Percentiles rank a stretch among this genome's conserved stretches.
phyloP scores from a whole-genome alignment of 2,797 vertebrate genomes.

The Ctenopoma multispine region DNA sequence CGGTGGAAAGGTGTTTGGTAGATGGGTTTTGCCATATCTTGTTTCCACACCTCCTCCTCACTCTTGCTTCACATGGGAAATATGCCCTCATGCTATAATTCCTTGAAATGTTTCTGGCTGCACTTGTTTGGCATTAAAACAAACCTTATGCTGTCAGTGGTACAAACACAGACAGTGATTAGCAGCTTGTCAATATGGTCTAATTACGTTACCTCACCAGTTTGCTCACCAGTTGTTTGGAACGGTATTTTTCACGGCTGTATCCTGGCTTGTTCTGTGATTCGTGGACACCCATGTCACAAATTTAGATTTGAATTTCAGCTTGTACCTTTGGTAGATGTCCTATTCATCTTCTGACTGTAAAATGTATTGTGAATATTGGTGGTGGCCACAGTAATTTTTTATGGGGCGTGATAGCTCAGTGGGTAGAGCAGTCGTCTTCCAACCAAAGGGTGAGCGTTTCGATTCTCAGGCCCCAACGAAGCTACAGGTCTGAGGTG shows the following conservation, averaged over 20 bases:
- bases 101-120: slow-evolving; percentile 58
- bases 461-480: too few relatives aligned
- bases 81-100: slow-evolving; percentile 58
- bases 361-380: background rate
- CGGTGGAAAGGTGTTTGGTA: slow-evolving; percentile 62
- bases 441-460: too few relatives aligned
- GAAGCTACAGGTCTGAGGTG: too few relatives aligned
- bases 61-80: slow-evolving; percentile 54
- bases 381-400: slow-evolving; percentile 10
- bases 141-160: slow-evolving; percentile 43
- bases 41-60: slow-evolving; percentile 65
- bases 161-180: slow-evolving; percentile 55
- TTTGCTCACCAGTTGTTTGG: slow-evolving; percentile 40
- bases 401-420: too few relatives aligned
- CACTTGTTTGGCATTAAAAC: slow-evolving; percentile 62
- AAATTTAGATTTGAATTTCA: slow-evolving; percentile 38
- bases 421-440: too few relatives aligned
- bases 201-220: slow-evolving; percentile 41
- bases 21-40: slow-evolving; percentile 69
- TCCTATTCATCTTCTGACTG: background rate
- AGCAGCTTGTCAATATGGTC: slow-evolving; percentile 55
- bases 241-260: slow-evolving; percentile 35
- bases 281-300: slow-evolving; percentile 33
- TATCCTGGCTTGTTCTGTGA: slow-evolving; percentile 35
- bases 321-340: slow-evolving; percentile 23